These are phyloP conservation scores for Emydocephalus ijimae DNA, from an alignment of 2,113 vertebrate genomes.

Conservation along the genomic window DNA sequence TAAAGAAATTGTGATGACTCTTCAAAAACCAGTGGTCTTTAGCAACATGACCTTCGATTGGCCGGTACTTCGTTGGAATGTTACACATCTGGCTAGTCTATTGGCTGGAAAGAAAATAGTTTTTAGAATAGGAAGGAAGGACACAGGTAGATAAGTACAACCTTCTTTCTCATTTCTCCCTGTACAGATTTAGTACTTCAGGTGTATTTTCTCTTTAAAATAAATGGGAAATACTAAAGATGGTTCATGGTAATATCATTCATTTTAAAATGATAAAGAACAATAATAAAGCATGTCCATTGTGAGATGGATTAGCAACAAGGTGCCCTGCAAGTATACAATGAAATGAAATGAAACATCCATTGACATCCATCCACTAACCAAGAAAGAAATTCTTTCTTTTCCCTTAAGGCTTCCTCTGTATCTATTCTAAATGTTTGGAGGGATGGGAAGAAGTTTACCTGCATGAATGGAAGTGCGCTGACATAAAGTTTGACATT, in stretches of 20 bases:
- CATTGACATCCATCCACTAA: background rate
- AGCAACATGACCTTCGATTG: conserved; percentile 81
- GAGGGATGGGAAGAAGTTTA: background rate
- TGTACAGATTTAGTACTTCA: background rate
- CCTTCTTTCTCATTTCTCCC: background rate
- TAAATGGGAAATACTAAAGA: background rate
- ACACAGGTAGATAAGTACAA: conserved; percentile 69
- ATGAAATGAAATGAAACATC: background rate
- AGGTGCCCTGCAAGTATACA: background rate
- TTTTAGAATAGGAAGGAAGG: conserved; percentile 84
- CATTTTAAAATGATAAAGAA: background rate
- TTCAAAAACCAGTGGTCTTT: conserved; percentile 85
- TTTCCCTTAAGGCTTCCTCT: background rate
- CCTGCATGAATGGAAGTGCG: background rate
- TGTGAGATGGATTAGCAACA: background rate
- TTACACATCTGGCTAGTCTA: conserved; percentile 70
- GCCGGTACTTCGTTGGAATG: conserved; percentile 84
- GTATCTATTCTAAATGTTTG: background rate
- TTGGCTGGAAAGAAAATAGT: conserved; percentile 71
- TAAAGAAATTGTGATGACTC: conserved; percentile 74
- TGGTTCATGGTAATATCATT: background rate
- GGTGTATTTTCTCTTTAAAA: background rate
- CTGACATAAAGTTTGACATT: background rate
- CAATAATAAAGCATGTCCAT: background rate
- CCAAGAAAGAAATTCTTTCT: background rate